These are phyloP conservation scores for Paratrypauchen microcephalus DNA, from an alignment of 2,797 vertebrate species.

Conservation along the genomic window DNA sequence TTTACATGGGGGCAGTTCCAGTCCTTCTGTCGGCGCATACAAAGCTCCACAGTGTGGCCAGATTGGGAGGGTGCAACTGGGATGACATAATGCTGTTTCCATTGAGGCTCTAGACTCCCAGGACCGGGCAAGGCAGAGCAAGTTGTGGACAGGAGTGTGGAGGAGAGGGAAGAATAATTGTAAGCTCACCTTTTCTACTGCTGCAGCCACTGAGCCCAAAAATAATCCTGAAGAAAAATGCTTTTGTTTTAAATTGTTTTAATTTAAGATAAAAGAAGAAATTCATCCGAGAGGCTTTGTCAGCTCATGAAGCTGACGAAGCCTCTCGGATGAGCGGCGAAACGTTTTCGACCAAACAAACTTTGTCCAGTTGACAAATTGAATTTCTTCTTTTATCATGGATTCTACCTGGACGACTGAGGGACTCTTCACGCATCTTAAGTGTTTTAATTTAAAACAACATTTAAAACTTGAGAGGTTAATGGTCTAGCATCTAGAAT, in stretches of 20 bases:
- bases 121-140: slow-evolving; percentile 26
- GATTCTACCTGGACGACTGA: too few relatives aligned
- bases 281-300: too few relatives aligned
- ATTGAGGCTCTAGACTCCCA: slow-evolving; percentile 41
- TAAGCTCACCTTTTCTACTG: background rate
- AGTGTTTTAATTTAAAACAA: too few relatives aligned
- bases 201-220: background rate
- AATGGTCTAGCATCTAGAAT: too few relatives aligned
- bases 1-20: background rate
- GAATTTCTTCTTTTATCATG: too few relatives aligned
- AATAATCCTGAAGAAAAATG: background rate
- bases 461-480: too few relatives aligned
- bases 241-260: background rate
- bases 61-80: slow-evolving; percentile 50
- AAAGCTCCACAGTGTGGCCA: slow-evolving; percentile 71
- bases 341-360: too few relatives aligned
- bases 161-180: slow-evolving; percentile 30
- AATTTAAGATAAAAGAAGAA: too few relatives aligned
- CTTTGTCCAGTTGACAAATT: too few relatives aligned
- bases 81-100: slow-evolving; percentile 66
- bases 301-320: too few relatives aligned
- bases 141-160: slow-evolving; percentile 28
- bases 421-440: too few relatives aligned
- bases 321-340: too few relatives aligned
- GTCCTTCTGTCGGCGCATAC: slow-evolving; percentile 49